Percentiles rank a stretch among this genome's conserved stretches.
phyloP scores from a whole-genome alignment of 2,113 vertebrate genomes.

The Naja naja region DNA sequence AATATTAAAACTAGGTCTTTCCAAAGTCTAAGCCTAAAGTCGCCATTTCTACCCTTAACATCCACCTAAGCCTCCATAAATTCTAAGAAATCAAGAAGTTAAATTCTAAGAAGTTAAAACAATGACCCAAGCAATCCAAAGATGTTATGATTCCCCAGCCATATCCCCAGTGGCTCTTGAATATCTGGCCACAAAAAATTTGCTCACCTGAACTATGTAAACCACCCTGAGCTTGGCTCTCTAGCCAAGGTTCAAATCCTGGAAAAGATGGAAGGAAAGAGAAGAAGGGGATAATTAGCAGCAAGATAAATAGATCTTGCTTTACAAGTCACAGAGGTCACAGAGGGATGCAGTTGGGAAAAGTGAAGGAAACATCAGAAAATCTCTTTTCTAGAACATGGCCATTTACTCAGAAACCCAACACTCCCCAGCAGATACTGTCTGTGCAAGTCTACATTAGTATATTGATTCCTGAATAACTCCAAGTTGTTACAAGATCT shows the following conservation, averaged over 20 bases:
- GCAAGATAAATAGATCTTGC: not conserved
- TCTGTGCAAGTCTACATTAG: not conserved
- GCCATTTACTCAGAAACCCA: not conserved
- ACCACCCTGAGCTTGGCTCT: not conserved
- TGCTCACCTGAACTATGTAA: not conserved
- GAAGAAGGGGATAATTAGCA: not conserved
- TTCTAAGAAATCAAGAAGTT: not conserved
- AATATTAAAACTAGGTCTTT: not conserved
- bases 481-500: not conserved
- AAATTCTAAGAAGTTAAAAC: not conserved
- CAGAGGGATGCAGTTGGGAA: not conserved
- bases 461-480: not conserved
- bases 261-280: not conserved
- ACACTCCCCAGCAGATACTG: not conserved
- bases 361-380: not conserved
- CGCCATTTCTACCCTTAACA: not conserved
- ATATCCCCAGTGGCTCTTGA: not conserved
- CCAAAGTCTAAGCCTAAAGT: not conserved
- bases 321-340: not conserved
- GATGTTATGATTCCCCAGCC: not conserved
- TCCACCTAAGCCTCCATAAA: not conserved
- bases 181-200: not conserved
- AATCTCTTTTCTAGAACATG: not conserved
- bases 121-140: not conserved
- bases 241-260: not conserved